Evolutionary conservation across 2,888 invertebrate species (phyloP).

Genomic region (Therioaphis trifolii): DNA sequence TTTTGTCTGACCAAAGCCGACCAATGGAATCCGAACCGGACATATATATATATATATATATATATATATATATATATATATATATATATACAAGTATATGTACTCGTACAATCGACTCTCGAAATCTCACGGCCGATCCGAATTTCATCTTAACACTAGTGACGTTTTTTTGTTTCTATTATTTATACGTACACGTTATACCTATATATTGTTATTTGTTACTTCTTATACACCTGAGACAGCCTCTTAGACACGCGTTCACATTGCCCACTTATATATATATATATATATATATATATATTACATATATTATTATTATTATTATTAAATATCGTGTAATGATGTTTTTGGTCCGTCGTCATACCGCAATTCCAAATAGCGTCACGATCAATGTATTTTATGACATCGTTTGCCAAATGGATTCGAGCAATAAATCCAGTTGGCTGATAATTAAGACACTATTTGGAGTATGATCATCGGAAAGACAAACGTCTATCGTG

Average conservation of each 20-base stretch:
- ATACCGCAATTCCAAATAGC: background rate
- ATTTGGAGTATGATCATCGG: constrained; percentile 22
- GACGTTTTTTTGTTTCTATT: constrained; percentile 30
- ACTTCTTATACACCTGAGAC: background rate
- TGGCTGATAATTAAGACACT: constrained; percentile 54
- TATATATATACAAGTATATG: no score
- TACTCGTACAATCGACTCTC: constrained; percentile 44
- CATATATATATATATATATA: background rate
- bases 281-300: background rate
- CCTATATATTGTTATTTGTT: background rate
- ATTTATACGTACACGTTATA: background rate
- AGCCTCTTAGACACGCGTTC: no score
- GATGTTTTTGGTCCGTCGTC: background rate
- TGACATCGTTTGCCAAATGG: constrained; percentile 37
- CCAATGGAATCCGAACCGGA: constrained; percentile 57
- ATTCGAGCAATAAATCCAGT: constrained; percentile 29
- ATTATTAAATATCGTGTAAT: constrained; percentile 31
- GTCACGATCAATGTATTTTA: constrained; percentile 34
- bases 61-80: no score
- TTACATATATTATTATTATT: background rate
- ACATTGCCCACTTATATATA: background rate
- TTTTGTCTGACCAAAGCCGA: constrained; percentile 54
- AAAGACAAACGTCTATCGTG: constrained; percentile 16
- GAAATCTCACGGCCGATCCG: constrained; percentile 56
- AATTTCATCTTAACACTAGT: constrained; percentile 53